phyloP scores from a whole-genome alignment of 2,113 vertebrate species.

The Megaceryle torquata region DNA sequence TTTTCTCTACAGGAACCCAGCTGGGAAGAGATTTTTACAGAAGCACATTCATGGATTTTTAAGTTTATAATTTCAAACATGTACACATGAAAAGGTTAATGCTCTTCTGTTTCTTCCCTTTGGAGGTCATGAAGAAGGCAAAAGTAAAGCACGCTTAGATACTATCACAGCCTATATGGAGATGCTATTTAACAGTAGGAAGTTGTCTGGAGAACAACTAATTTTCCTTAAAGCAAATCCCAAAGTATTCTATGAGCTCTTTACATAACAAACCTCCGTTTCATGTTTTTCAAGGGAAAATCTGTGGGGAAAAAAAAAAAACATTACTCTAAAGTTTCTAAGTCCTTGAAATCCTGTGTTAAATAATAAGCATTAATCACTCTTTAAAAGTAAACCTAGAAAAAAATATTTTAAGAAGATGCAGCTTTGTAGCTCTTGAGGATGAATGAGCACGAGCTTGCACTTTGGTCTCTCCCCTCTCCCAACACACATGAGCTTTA shows the following conservation, averaged over 20 bases:
- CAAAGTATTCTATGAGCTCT: not conserved
- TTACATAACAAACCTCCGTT: not conserved
- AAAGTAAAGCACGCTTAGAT: slow-evolving; percentile 47
- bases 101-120: not conserved
- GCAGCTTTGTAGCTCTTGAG: not conserved
- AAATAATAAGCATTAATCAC: slow-evolving; percentile 15
- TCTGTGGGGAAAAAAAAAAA: not conserved
- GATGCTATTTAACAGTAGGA: not conserved
- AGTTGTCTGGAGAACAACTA: not conserved
- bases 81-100: slow-evolving; percentile 22
- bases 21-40: slow-evolving; percentile 12
- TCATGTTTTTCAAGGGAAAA: not conserved
- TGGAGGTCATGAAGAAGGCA: not conserved
- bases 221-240: not conserved
- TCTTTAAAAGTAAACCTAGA: slow-evolving; percentile 1
- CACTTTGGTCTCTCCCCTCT: not conserved
- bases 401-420: not conserved
- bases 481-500: not conserved
- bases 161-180: not conserved
- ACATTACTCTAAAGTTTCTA: not conserved
- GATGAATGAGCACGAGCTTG: not conserved
- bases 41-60: not conserved
- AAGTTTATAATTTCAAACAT: not conserved
- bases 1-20: not conserved
- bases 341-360: not conserved